Evolutionary conservation across 2,888 invertebrate species (phyloP).

Genomic region (Lamproptera curius): DNA sequence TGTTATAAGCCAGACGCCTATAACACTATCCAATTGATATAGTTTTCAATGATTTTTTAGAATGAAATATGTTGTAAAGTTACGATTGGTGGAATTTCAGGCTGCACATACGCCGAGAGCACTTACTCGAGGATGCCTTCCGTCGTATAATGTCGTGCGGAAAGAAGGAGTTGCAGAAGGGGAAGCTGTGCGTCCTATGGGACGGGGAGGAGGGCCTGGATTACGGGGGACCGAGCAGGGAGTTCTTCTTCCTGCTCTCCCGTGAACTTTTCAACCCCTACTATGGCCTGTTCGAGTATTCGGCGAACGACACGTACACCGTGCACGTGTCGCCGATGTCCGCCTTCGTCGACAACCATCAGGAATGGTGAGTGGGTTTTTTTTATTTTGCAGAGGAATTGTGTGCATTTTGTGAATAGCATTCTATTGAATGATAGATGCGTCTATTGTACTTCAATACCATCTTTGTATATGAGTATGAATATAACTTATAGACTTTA

Average conservation of each 20-base stretch:
- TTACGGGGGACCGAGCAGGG: conserved; percentile 98
- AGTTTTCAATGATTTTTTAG: no score
- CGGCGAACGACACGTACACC: conserved; percentile 98
- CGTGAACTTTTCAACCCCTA: conserved; percentile 98
- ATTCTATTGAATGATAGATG: no score
- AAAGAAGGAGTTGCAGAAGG: conserved; percentile 96
- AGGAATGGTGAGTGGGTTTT: conserved; percentile 89
- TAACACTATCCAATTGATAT: no score
- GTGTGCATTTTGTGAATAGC: no score
- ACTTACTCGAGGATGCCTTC: conserved; percentile 96
- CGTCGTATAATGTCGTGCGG: conserved; percentile 97
- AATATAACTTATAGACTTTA: no score
- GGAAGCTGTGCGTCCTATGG: conserved; percentile 95
- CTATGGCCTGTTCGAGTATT: conserved; percentile 98
- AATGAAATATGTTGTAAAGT: no score
- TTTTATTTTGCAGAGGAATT: no score
- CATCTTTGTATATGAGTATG: no score
- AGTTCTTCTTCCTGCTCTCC: conserved; percentile 98
- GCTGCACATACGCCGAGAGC: conserved; percentile 94
- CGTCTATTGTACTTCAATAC: no score
- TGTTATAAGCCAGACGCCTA: no score
- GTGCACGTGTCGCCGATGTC: conserved; percentile 97
- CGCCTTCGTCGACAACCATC: conserved; percentile 97
- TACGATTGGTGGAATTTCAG: no score
- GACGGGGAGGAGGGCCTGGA: conserved; percentile 98